Evolutionary conservation across 30 jellyfish, hydroid and myxozoan genomes (phyloP), one percentile per base, ranked within the genome.

Genomic region (Catostylus mosaicus): DNA sequence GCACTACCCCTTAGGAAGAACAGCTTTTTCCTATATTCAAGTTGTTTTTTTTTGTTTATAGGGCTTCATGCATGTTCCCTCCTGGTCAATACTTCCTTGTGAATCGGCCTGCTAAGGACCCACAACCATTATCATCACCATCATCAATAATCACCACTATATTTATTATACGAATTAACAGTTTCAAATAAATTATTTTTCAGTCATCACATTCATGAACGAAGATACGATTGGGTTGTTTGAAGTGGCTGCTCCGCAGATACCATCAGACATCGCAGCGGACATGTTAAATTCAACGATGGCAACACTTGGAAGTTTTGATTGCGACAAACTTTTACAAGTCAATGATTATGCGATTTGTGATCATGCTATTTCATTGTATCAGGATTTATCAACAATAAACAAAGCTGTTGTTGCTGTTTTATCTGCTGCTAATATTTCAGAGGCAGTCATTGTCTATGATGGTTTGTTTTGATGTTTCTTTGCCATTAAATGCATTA

Each of bases 261-360:
- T 65, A 30, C 73, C 89, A 40, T 80, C 90, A 19, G 90, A 80
- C 14, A 35, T 80, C 45, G 80, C 80, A 64, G 90, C 90, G 20
- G 78, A 80, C 40, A 59, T 80, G 37, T 48, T 80, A 38, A 80
- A 80, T 50, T 43, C 90, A 43, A 64, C 90, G 37, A 26, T 81
- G 30, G 48, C 67, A 51, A 68, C 69, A 32, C 26, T 80, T 10
- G 83, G 82, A 30, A 66, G 77, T 20, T 67, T 37, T 47, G 78
- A 64, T 50, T 80, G 90, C 48, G 90, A 80, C 32, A 27, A 31
- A 16, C 47, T 63, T 33, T 64, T 30, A 36, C 76, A 61, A 30
- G 83, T 80, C 20, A 84, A 80, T 20, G 90, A 80, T 36, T 46
- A 63, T 50, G 30, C 73, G 4, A 80, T 80, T 81, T 80, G 90